phyloP scores from a whole-genome alignment of 1,140 invertebrate genomes.

The Drosophila elegans region DNA sequence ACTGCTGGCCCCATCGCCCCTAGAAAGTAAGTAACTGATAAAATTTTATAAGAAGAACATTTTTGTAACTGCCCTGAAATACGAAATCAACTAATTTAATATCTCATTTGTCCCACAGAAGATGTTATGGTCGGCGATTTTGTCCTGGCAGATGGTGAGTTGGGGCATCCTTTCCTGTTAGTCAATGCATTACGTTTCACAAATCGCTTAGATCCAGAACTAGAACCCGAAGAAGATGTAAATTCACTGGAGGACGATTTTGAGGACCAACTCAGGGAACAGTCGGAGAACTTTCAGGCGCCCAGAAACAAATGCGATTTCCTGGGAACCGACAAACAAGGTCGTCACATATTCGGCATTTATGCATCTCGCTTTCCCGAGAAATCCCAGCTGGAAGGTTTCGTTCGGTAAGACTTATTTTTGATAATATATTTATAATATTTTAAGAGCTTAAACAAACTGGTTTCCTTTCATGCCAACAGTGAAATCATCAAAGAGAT shows the following conservation, averaged over 20 bases:
- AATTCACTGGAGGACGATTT: slow-evolving; percentile 83
- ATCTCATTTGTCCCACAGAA: slow-evolving; percentile 56
- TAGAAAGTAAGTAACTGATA: slow-evolving; percentile 63
- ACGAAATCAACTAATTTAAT: slow-evolving; percentile 33
- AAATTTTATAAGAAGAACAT: too few relatives aligned
- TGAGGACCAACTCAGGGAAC: slow-evolving; percentile 82
- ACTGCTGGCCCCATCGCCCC: slow-evolving; percentile 72
- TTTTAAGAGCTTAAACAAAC: not conserved
- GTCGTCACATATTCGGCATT: slow-evolving; percentile 97
- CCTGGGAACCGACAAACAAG: slow-evolving; percentile 86
- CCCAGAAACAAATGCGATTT: slow-evolving; percentile 80
- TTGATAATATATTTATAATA: not conserved
- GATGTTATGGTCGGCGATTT: slow-evolving; percentile 84
- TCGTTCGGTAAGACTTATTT: slow-evolving; percentile 59
- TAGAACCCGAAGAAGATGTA: slow-evolving; percentile 65
- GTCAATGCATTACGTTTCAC: not conserved
- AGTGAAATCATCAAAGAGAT: slow-evolving; percentile 98
- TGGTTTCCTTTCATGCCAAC: not conserved
- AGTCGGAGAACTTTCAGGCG: slow-evolving; percentile 62
- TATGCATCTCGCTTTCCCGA: slow-evolving; percentile 97
- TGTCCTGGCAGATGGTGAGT: slow-evolving; percentile 78
- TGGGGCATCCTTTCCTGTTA: not conserved
- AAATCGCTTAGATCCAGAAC: slow-evolving; percentile 56
- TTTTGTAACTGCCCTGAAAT: slow-evolving; percentile 11
- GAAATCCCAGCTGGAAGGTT: slow-evolving; percentile 85